These are phyloP conservation scores for Pectinophora gossypiella DNA, from an alignment of 1,140 invertebrate genomes.

Conservation along the genomic window DNA sequence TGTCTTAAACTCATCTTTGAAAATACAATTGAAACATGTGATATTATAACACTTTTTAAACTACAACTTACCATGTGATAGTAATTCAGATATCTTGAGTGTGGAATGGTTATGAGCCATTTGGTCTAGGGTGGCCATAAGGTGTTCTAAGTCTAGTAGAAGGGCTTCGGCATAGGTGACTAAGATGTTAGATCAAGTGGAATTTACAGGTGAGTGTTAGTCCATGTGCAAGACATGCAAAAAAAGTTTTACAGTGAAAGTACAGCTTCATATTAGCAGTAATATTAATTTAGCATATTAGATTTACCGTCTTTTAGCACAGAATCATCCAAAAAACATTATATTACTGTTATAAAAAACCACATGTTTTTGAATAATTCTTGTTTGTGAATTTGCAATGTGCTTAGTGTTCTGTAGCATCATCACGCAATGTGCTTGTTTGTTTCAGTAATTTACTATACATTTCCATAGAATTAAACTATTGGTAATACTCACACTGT, in stretches of 20 bases:
- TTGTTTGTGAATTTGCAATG: neutral
- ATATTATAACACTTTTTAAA: too few relatives aligned
- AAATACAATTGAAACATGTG: too few relatives aligned
- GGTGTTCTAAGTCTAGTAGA: slow-evolving; percentile 79
- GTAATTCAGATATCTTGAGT: slow-evolving; percentile 73
- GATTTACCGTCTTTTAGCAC: too few relatives aligned
- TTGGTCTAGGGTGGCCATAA: slow-evolving; percentile 75
- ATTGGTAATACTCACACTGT: slow-evolving; percentile 67
- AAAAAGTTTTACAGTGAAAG: slow-evolving; percentile 40
- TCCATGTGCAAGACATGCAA: slow-evolving; percentile 76
- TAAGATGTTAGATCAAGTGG: slow-evolving; percentile 66
- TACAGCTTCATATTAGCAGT: neutral
- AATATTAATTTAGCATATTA: slow-evolving; percentile 1
- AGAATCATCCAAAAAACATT: neutral
- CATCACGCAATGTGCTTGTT: neutral
- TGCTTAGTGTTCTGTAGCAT: neutral
- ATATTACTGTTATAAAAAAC: too few relatives aligned
- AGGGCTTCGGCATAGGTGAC: slow-evolving; percentile 79
- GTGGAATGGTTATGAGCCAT: slow-evolving; percentile 73
- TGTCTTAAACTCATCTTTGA: too few relatives aligned
- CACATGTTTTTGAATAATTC: neutral
- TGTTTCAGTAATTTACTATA: neutral
- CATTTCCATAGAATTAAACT: neutral
- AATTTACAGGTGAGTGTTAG: slow-evolving; percentile 47
- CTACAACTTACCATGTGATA: slow-evolving; percentile 70